phyloP scores from a whole-genome alignment of 2,888 invertebrate species.

The Leptogaster cylindrica region DNA sequence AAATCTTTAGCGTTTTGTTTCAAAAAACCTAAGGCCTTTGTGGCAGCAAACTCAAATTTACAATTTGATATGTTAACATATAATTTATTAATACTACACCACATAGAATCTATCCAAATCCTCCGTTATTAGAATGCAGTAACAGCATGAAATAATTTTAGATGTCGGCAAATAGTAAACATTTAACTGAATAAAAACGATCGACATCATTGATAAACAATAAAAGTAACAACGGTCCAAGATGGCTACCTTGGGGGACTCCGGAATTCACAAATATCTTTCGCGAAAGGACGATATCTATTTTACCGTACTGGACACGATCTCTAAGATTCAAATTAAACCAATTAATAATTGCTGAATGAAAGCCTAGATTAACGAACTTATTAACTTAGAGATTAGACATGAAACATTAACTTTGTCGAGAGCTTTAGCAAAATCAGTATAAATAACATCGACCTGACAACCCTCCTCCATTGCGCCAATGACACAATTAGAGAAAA shows the following conservation, averaged over 20 bases:
- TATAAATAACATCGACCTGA: neutral
- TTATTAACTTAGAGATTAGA: no score
- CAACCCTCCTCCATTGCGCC: neutral
- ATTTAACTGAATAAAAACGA: no score
- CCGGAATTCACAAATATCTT: neutral
- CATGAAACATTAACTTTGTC: no score
- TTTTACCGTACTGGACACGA: neutral
- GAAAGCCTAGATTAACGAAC: no score
- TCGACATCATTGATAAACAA: neutral
- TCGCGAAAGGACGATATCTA: neutral
- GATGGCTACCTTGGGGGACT: neutral
- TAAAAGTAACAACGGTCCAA: neutral
- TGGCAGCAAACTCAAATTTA: neutral
- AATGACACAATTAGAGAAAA: neutral
- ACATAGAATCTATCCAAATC: no score
- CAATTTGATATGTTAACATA: no score
- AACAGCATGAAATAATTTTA: no score
- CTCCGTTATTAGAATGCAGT: no score
- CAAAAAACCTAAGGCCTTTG: no score
- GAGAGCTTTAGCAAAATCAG: neutral
- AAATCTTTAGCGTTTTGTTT: neutral
- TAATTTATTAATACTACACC: no score
- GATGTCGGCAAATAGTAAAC: no score
- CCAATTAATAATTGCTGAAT: no score
- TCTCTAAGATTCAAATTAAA: neutral